Evolutionary conservation across 2,888 invertebrate species (phyloP).

Genomic region (Prenolepis imparis): DNA sequence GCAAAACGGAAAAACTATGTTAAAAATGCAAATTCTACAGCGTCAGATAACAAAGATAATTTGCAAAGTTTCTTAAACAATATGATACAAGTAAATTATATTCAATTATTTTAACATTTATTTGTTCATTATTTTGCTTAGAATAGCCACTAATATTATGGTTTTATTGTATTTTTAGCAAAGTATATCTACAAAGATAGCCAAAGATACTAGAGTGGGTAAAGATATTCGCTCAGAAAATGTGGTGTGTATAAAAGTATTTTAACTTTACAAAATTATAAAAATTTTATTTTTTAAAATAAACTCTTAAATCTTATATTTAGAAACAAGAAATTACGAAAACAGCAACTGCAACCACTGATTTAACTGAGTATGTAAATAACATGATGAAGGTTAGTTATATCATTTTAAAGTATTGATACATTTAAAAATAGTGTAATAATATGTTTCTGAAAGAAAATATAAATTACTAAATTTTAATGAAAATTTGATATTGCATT

Average conservation of each 20-base stretch:
- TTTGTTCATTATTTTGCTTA: neutral
- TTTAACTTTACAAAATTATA: neutral
- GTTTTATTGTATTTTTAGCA: conserved; percentile 12
- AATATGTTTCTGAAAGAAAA: neutral
- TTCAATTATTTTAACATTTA: conserved; percentile 33
- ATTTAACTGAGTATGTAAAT: conserved; percentile 16
- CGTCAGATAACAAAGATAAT: neutral
- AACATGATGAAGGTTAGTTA: conserved; percentile 11
- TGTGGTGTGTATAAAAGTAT: neutral
- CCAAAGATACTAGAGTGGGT: neutral
- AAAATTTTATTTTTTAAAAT: neutral
- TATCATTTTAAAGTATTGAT: neutral
- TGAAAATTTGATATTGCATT: neutral
- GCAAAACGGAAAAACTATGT: conserved; percentile 10
- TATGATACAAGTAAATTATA: conserved; percentile 68
- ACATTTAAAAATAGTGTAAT: neutral
- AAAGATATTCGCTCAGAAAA: neutral
- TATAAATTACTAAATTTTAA: neutral
- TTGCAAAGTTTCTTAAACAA: conserved; percentile 61
- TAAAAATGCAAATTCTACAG: conserved; percentile 9
- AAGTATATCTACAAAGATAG: neutral
- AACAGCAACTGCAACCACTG: neutral
- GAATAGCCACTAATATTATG: neutral
- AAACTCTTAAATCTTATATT: conserved; percentile 17
- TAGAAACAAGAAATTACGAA: conserved; percentile 45